These are phyloP conservation scores for Actinostola sp. DNA, from an alignment of 92 coral and sea anemone species.

Conservation along the genomic window DNA sequence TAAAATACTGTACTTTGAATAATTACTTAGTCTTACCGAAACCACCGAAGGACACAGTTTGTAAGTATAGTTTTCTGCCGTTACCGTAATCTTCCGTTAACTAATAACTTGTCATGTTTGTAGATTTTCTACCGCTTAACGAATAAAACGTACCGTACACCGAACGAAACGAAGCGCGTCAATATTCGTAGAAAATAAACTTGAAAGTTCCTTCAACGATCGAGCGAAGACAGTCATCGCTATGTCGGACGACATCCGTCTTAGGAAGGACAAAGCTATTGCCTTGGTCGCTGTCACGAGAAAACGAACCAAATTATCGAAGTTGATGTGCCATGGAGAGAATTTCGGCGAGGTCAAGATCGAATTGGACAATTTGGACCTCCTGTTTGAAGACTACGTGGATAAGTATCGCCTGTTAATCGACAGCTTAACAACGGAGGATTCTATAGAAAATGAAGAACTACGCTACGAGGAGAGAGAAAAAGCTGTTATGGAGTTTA, in stretches of 20 bases:
- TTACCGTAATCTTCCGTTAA: too few relatives aligned
- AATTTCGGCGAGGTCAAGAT: conserved; percentile 46
- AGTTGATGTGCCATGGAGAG: conserved; percentile 36
- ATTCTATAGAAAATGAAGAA: conserved; percentile 36
- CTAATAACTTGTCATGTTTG: too few relatives aligned
- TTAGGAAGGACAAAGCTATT: conserved; percentile 41
- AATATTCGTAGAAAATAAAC: conserved; percentile 7
- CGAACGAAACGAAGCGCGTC: conserved; percentile 3
- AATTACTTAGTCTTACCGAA: too few relatives aligned
- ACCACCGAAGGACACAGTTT: too few relatives aligned
- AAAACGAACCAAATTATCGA: conserved; percentile 34
- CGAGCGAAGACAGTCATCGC: not conserved
- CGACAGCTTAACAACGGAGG: conserved; percentile 29
- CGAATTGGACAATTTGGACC: conserved; percentile 39
- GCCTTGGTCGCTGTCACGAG: conserved; percentile 49
- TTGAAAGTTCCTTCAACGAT: too few relatives aligned
- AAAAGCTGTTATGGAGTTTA: conserved; percentile 29
- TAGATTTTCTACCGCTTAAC: too few relatives aligned
- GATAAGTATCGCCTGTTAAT: conserved; percentile 31
- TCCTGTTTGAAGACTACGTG: conserved; percentile 23
- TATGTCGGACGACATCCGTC: conserved; percentile 26
- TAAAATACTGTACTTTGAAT: too few relatives aligned
- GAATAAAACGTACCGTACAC: not conserved
- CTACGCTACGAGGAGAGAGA: conserved; percentile 44
- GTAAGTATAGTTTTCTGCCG: too few relatives aligned